Evolutionary conservation across 2,113 vertebrate species (phyloP), one percentile per base, ranked within the genome.

Genomic region (Clarias gariepinus): DNA sequence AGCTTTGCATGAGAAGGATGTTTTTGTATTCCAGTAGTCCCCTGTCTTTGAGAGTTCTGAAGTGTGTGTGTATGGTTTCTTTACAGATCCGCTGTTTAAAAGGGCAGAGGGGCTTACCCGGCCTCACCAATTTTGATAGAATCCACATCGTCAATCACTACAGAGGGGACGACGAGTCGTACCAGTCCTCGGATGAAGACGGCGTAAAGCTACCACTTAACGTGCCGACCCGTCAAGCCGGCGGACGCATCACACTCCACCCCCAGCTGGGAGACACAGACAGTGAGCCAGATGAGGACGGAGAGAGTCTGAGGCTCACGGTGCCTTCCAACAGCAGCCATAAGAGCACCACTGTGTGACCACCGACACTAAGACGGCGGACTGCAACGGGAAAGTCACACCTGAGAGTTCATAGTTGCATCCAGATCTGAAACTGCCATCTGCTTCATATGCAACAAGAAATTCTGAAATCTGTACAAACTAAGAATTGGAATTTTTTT

Each of bases 91-190:
- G 94, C 91, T 98, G 96, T 92, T 94, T 99, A 92, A 97, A 97
- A 95, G 96, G 96, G 83, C 96, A 96, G 95, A 97, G 92, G 94
- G 91, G 84, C 85, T 92, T 96, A 93, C 91, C 92, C 93, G 91
- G 88, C 93, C 96, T 94, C 90, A 91, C 94, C 93, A 91, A 93
- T 92, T 99, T 98, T 97, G 98, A 99, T 90, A 95, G 97, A 89
- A 97, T 99, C 94, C 98, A 98, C 93, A 97, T 99, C 60, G 95
- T 99, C 93, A 98, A 94, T 93, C 98, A 99, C 94, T 97, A 98
- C 81, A 93, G 93, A 86, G 95, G 93, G 87, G 95, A 96, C 73
- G 94, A 96, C 1, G 96, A 96, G 87, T 96, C 96, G 81, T 96
- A 95, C 92, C 97, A 96, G 92, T 98, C 97, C 82, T 98, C 97